Conservation (phyloP, 2,797 vertebrate genomes). For the Darevskia mixta region DNA sequence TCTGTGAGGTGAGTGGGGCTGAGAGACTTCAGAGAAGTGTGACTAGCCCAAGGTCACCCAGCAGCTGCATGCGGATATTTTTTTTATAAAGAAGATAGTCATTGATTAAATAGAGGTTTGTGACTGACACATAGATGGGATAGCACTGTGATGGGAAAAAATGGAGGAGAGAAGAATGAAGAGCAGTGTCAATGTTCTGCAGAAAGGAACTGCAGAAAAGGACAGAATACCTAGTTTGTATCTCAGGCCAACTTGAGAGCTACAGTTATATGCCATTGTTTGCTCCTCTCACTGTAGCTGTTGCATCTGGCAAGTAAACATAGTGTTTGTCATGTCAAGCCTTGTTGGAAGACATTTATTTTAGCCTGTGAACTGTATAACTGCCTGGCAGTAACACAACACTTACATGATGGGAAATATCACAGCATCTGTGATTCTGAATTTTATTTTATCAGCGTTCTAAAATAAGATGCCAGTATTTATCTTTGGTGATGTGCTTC, state of each 20-base stretch:
- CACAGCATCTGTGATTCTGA: neutral
- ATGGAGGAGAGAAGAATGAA: neutral
- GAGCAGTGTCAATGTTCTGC: neutral
- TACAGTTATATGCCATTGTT: neutral
- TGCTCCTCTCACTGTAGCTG: neutral
- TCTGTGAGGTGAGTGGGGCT: too few species aligned
- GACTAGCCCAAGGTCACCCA: too few species aligned
- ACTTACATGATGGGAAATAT: conserved; percentile 11
- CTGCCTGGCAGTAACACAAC: conserved; percentile 11
- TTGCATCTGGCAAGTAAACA: conserved; percentile 17
- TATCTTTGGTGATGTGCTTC: conserved; percentile 30
- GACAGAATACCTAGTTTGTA: neutral
- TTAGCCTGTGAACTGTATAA: conserved; percentile 16
- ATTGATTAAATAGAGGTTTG: neutral
- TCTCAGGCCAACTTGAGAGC: neutral
- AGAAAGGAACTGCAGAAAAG: neutral
- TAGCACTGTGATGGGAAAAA: neutral
- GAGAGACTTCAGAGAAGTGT: too few species aligned
- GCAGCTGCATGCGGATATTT: too few species aligned
- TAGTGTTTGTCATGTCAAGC: neutral
- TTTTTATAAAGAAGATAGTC: neutral
- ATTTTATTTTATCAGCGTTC: conserved; percentile 25
- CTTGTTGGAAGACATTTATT: conserved; percentile 16
- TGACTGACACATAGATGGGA: neutral
- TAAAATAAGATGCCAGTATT: conserved; percentile 30